Evolutionary conservation across 1,140 invertebrate genomes (phyloP).

Genomic region (Procambarus clarkii): DNA sequence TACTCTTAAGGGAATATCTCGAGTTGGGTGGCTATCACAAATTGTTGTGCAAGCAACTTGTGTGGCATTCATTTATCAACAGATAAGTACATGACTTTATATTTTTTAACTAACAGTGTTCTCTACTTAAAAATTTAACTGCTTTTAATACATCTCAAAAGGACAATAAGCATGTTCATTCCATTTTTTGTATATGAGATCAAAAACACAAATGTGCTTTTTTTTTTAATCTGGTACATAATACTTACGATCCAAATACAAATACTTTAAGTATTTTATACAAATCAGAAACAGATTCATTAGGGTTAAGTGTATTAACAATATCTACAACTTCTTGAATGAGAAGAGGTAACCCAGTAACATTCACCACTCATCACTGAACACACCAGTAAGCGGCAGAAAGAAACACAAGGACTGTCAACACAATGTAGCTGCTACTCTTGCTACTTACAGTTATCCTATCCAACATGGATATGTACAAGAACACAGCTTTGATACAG

Average conservation of each 20-base stretch:
- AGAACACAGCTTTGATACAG: constrained; percentile 50
- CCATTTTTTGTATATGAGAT: background rate
- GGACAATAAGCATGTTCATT: background rate
- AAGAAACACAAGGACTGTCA: constrained; percentile 1
- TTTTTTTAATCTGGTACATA: background rate
- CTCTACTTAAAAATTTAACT: background rate
- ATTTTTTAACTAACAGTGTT: background rate
- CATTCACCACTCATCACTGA: background rate
- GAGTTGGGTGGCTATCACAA: background rate
- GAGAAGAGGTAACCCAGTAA: background rate
- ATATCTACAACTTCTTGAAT: constrained; percentile 1
- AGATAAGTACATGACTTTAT: background rate
- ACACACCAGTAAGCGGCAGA: background rate
- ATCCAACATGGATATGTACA: constrained; percentile 43
- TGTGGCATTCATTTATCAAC: background rate
- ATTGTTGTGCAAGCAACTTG: background rate
- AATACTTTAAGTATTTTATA: background rate
- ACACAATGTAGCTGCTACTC: constrained; percentile 28
- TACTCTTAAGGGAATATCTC: background rate
- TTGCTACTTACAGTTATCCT: constrained; percentile 40
- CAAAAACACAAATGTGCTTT: background rate
- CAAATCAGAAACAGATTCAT: background rate
- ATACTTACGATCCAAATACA: background rate
- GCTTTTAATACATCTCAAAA: background rate
- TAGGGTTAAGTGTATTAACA: background rate